These are phyloP conservation scores for Tholera decimalis DNA, from an alignment of 2,888 invertebrate species.

Conservation along the genomic window DNA sequence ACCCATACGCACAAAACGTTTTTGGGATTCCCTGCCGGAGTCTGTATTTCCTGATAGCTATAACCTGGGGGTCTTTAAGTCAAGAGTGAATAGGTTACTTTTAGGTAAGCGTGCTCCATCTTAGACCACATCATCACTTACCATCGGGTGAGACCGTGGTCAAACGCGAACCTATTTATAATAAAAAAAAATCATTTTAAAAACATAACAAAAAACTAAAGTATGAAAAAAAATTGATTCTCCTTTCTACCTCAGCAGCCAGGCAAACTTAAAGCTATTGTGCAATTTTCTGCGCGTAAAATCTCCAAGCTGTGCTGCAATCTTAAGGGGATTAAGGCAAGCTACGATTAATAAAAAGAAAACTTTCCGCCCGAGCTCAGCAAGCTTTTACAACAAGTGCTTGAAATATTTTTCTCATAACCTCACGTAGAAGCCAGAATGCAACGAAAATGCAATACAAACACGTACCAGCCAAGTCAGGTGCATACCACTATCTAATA, in stretches of 20 bases:
- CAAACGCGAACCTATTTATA: too few relatives aligned
- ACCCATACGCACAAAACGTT: too few relatives aligned
- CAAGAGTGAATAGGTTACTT: too few relatives aligned
- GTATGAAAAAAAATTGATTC: not conserved
- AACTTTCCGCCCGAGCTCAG: slow-evolving; percentile 16
- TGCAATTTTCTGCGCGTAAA: not conserved
- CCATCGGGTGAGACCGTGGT: too few relatives aligned
- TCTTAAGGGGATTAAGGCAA: not conserved
- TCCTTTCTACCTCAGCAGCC: not conserved
- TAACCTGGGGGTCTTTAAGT: too few relatives aligned
- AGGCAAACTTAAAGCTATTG: not conserved
- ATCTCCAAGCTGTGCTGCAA: not conserved
- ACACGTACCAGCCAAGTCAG: slow-evolving; percentile 29
- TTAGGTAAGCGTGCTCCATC: too few relatives aligned
- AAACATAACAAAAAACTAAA: not conserved
- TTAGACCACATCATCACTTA: too few relatives aligned
- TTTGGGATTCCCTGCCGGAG: too few relatives aligned
- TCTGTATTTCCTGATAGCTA: too few relatives aligned
- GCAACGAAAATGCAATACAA: slow-evolving; percentile 53
- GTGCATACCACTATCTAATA: slow-evolving; percentile 31
- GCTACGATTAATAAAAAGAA: slow-evolving; percentile 34
- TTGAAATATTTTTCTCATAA: slow-evolving; percentile 48
- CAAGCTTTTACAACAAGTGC: slow-evolving; percentile 30
- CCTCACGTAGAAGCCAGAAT: slow-evolving; percentile 2
- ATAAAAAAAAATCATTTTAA: not conserved